These are phyloP conservation scores for Ptychadena robeensis DNA, from an alignment of 2,797 vertebrate species.

Conservation along the genomic window DNA sequence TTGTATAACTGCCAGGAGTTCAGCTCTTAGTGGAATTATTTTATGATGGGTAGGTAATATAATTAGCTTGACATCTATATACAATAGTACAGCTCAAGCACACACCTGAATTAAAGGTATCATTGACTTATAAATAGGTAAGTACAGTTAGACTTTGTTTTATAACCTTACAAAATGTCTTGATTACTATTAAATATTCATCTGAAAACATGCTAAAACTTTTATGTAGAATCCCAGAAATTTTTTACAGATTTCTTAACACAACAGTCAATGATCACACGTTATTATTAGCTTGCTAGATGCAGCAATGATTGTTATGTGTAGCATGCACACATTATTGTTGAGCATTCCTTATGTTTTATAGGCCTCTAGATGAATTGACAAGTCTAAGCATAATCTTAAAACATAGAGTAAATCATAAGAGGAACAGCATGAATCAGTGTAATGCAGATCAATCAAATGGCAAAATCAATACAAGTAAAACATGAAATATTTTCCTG, in stretches of 20 bases:
- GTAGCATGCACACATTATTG: not conserved
- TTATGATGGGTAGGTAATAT: too few relatives aligned
- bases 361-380: not conserved
- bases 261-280: not conserved
- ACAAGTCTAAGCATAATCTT: not conserved
- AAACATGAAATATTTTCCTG: not conserved
- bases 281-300: not conserved
- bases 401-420: slow-evolving; percentile 6
- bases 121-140: too few relatives aligned
- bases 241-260: not conserved
- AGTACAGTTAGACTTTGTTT: too few relatives aligned
- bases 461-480: not conserved
- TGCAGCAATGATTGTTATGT: not conserved
- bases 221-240: not conserved
- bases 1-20: too few relatives aligned
- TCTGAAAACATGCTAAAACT: not conserved
- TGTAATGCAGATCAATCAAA: slow-evolving; percentile 4
- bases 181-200: not conserved
- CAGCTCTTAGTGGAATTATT: too few relatives aligned
- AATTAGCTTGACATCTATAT: too few relatives aligned
- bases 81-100: too few relatives aligned
- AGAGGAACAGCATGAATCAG: slow-evolving; percentile 4
- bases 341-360: not conserved
- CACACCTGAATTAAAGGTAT: too few relatives aligned
- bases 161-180: too few relatives aligned